Percentiles rank a stretch among this genome's conserved stretches.
Conservation (phyloP, 1,140 invertebrate genomes). For the Kradibia gibbosae region DNA sequence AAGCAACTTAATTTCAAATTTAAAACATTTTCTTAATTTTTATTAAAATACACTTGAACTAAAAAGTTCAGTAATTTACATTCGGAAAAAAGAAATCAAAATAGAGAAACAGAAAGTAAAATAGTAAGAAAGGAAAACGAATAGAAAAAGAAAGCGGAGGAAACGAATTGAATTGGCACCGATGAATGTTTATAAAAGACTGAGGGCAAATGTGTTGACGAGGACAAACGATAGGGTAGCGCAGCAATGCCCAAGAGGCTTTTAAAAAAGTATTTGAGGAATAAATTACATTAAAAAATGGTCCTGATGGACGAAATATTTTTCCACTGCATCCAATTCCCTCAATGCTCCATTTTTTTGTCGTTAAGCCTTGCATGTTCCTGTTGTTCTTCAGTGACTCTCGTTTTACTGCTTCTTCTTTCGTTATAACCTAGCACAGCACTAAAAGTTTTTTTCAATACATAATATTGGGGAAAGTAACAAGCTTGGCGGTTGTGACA, state of each 20-base stretch:
- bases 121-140: background rate
- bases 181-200: background rate
- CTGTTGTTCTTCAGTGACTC: conserved; percentile 4
- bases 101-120: background rate
- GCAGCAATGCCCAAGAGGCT: conserved; percentile 25
- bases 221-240: conserved; percentile 2
- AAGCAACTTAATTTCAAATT: too few species aligned
- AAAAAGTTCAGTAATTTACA: too few species aligned
- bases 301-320: conserved; percentile 44
- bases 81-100: background rate
- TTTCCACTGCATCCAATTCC: background rate
- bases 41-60: background rate
- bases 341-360: background rate
- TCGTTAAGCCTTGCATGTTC: conserved; percentile 26
- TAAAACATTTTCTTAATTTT: background rate
- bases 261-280: conserved; percentile 48
- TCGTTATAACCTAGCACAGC: conserved; percentile 1
- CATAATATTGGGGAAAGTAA: conserved; percentile 54
- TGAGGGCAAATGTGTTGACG: background rate
- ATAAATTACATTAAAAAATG: conserved; percentile 49
- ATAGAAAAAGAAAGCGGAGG: background rate
- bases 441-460: conserved; percentile 58
- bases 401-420: conserved; percentile 2
- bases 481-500: conserved; percentile 40
- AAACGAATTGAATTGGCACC: background rate